These are phyloP conservation scores for Penaeus monodon DNA, from an alignment of 2,888 invertebrate species.

Conservation along the genomic window DNA sequence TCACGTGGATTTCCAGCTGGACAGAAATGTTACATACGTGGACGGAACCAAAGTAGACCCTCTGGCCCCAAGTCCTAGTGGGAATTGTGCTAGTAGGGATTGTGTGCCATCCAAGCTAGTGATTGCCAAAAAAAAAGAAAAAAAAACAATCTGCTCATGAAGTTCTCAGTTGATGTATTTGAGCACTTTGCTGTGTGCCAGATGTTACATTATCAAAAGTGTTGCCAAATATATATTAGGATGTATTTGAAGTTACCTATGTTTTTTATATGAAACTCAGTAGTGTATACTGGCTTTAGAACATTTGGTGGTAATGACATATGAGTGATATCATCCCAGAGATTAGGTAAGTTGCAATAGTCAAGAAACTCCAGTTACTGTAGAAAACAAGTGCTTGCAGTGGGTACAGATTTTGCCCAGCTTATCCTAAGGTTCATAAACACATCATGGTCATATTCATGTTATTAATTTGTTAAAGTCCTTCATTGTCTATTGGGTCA, in stretches of 20 bases:
- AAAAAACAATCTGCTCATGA: conserved; percentile 36
- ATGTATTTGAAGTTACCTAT: conserved; percentile 18
- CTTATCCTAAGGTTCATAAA: conserved; percentile 31
- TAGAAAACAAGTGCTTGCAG: conserved; percentile 24
- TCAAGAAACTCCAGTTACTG: conserved; percentile 21
- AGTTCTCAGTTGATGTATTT: conserved; percentile 22
- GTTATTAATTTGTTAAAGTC: conserved; percentile 15
- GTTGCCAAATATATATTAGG: conserved; percentile 52
- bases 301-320: conserved; percentile 30
- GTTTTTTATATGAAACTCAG: conserved; percentile 8
- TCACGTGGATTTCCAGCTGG: conserved; percentile 34
- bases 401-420: conserved; percentile 21
- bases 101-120: conserved; percentile 52
- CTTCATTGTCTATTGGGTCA: conserved; percentile 27
- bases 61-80: conserved; percentile 51
- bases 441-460: conserved; percentile 25
- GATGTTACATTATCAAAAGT: conserved; percentile 45
- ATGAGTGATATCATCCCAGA: conserved; percentile 35
- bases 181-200: conserved; percentile 46
- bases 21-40: conserved; percentile 42
- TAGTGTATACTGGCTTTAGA: conserved; percentile 28
- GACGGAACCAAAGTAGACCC: conserved; percentile 32
- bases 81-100: conserved; percentile 21
- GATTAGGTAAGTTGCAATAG: conserved; percentile 17
- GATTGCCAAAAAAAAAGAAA: conserved; percentile 39